Conservation (phyloP, 2,888 invertebrate species). For the Campoletis raptor region DNA sequence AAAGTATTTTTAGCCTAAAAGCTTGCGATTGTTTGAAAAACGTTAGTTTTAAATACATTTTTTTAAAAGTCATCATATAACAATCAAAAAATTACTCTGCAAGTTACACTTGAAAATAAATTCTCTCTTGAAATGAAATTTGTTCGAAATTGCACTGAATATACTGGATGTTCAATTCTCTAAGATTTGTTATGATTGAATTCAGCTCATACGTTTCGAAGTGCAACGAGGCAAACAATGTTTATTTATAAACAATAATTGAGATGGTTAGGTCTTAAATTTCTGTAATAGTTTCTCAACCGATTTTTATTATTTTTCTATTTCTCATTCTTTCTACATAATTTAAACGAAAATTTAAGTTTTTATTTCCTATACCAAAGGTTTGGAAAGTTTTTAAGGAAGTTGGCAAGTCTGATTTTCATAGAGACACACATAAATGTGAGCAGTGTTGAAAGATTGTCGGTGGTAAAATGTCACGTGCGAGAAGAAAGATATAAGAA, state of each 20-base stretch:
- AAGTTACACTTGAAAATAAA: too few species aligned
- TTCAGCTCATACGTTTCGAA: not conserved
- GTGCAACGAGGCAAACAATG: not conserved
- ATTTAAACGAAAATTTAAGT: not conserved
- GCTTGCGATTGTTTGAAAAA: too few species aligned
- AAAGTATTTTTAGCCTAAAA: too few species aligned
- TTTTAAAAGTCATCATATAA: too few species aligned
- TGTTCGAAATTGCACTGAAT: not conserved
- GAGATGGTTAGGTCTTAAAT: not conserved
- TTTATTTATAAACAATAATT: not conserved
- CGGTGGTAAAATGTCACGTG: slow-evolving; percentile 78
- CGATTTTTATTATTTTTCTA: not conserved
- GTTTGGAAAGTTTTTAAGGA: slow-evolving; percentile 22
- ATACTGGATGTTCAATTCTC: too few species aligned
- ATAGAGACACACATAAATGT: slow-evolving; percentile 14
- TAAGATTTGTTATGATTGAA: not conserved
- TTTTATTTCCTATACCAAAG: slow-evolving; percentile 13
- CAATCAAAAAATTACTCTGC: too few species aligned
- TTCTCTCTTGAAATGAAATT: too few species aligned
- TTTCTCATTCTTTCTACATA: not conserved
- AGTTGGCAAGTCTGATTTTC: slow-evolving; percentile 42
- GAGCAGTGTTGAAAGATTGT: slow-evolving; percentile 43
- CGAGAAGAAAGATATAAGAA: slow-evolving; percentile 68
- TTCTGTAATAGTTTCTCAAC: not conserved
- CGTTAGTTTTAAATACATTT: too few species aligned